Conservation (phyloP, 2,797 vertebrate species). For the Sebastiscus tertius region DNA sequence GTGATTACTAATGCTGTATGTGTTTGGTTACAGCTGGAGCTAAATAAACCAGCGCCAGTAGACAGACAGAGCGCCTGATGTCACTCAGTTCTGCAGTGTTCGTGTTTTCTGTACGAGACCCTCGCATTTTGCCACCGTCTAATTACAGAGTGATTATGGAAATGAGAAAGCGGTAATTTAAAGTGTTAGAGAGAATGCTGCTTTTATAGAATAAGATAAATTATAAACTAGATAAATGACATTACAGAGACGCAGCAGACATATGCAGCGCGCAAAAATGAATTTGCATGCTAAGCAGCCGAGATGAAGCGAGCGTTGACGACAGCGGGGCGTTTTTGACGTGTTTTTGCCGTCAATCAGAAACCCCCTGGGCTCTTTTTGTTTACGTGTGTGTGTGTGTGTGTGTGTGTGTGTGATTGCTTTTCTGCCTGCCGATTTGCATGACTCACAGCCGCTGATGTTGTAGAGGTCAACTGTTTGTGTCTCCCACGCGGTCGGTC, state of each 20-base stretch:
- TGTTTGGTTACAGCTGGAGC: slow-evolving; percentile 30
- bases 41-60: neutral
- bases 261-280: neutral
- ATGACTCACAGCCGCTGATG: slow-evolving; percentile 22
- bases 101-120: neutral
- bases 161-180: slow-evolving; percentile 26
- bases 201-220: slow-evolving; percentile 44
- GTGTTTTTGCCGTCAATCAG: slow-evolving; percentile 32
- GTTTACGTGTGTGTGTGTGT: slow-evolving; percentile 19
- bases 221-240: slow-evolving; percentile 34
- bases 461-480: slow-evolving; percentile 52
- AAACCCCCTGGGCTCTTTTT: slow-evolving; percentile 7
- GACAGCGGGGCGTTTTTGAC: slow-evolving; percentile 5
- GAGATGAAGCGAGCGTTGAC: neutral
- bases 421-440: neutral
- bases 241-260: slow-evolving; percentile 14
- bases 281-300: slow-evolving; percentile 31
- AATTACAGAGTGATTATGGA: slow-evolving; percentile 56
- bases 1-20: slow-evolving; percentile 16
- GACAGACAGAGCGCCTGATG: slow-evolving; percentile 2
- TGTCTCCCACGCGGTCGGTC: slow-evolving; percentile 2
- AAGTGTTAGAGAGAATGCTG: slow-evolving; percentile 29
- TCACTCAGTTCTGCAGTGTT: slow-evolving; percentile 4
- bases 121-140: slow-evolving; percentile 20
- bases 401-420: neutral